Conservation (phyloP, 1,140 invertebrate genomes). For the Drosophila novamexicana region DNA sequence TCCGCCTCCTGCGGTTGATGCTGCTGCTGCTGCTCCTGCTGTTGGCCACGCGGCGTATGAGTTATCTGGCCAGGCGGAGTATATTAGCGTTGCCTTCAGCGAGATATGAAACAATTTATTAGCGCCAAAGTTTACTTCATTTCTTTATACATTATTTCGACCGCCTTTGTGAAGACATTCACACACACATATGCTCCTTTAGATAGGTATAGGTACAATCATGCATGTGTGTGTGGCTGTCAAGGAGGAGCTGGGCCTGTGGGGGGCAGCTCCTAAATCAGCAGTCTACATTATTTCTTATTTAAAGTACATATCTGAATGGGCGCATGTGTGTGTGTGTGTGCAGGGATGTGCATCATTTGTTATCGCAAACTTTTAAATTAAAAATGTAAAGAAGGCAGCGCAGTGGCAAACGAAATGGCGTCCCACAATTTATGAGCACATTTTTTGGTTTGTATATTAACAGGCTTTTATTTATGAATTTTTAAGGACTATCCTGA, state of each 20-base stretch:
- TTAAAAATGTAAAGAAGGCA: conserved; percentile 58
- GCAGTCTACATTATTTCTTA: conserved; percentile 75
- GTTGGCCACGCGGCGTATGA: conserved; percentile 67
- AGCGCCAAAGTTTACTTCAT: conserved; percentile 72
- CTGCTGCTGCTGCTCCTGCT: conserved; percentile 9
- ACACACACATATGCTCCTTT: conserved; percentile 19
- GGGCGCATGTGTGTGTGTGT: conserved; percentile 13
- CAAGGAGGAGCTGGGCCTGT: neutral
- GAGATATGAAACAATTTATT: conserved; percentile 81
- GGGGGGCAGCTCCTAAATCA: conserved; percentile 69
- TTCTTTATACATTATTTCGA: conserved; percentile 54
- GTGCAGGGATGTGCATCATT: conserved; percentile 68
- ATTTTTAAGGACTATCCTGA: conserved; percentile 14
- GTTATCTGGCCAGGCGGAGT: conserved; percentile 58
- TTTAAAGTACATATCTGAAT: conserved; percentile 61
- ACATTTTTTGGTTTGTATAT: conserved; percentile 65
- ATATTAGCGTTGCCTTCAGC: conserved; percentile 50
- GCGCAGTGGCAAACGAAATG: conserved; percentile 10
- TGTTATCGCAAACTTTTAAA: conserved; percentile 83
- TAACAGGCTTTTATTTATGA: conserved; percentile 69
- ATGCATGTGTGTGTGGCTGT: conserved; percentile 2
- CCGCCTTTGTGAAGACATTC: conserved; percentile 41
- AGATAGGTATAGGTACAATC: conserved; percentile 34
- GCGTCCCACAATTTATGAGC: conserved; percentile 65
- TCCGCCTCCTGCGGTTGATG: conserved; percentile 12